Evolutionary conservation across 2,113 vertebrate genomes (phyloP), one percentile per base, ranked within the genome.

Genomic region (Choloepus hoffmanni): DNA sequence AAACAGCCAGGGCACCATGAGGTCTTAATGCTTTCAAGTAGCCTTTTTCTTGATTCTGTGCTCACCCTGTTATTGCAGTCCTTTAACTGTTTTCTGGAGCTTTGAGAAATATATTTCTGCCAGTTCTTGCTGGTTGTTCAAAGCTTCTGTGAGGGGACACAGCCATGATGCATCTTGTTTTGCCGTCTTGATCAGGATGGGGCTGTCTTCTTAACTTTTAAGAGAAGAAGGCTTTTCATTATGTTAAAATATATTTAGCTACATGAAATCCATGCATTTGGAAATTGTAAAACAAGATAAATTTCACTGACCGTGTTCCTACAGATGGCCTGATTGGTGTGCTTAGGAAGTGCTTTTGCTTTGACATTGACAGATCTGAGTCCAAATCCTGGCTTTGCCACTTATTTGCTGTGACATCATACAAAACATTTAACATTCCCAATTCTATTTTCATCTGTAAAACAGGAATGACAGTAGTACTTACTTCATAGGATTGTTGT

Each of bases 371-470:
- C 23, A 91, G 33, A 83, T 3, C 7, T 58, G 55, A 45, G 72
- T 83, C 90, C 70, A 68, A 40, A 58, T 45, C 23, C 55, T 87
- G 43, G n/a, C n/a, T 90, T 43, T 76, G 63, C 33, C 30, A 26
- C 23, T 76, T 60, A 43, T 30, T 92, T 90, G 18, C 13, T 89
- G 36, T 92, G 72, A 53, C 26, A 73, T 73, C 85, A 72, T 15
- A 11, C 28, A 43, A 70, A 28, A 12, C 33, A 65, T 68, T 85
- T 78, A 76, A 87, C 36, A 63, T 96, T 74, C 95, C 30, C n/a
- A 82, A 60, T 87, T 92, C 40, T 78, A 7, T 70, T 92, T 95
- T 95, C 18, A n/a, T 83, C 58, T 89, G 7, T 94, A 78, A 92
- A 95, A 73, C 26, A 60, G 26, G 8, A 19, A 6, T 73, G 21